Percentiles rank a stretch among this genome's conserved stretches.
Conservation (phyloP, 1,140 invertebrate genomes). For the Pemphigus obesinymphae region DNA sequence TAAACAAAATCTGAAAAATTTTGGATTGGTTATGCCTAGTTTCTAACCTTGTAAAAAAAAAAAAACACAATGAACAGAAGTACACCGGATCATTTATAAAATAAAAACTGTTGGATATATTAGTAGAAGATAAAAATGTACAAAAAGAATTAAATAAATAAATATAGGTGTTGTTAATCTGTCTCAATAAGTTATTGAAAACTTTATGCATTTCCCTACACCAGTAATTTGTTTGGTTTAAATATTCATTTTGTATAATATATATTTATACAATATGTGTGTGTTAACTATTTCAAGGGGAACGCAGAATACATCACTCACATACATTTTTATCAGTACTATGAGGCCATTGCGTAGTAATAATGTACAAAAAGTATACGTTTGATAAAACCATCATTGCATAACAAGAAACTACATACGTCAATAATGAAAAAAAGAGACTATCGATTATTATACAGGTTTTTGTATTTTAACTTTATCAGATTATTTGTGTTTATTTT, state of each 20-base stretch:
- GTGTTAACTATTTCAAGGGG: neutral
- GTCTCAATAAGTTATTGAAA: neutral
- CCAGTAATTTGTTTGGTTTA: neutral
- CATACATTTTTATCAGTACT: neutral
- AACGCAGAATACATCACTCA: neutral
- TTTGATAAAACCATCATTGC: neutral
- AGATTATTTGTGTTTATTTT: neutral
- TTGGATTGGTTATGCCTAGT: too few species aligned
- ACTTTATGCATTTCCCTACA: neutral
- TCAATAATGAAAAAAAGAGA: neutral
- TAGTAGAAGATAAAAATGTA: slow-evolving; percentile 1
- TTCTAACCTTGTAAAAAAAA: too few species aligned
- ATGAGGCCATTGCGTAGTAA: neutral
- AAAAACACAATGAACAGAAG: too few species aligned
- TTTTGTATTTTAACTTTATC: neutral
- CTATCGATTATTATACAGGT: neutral
- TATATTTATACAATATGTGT: neutral
- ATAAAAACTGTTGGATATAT: too few species aligned
- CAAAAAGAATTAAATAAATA: neutral
- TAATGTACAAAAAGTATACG: neutral
- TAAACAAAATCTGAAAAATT: too few species aligned
- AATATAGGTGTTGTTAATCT: neutral
- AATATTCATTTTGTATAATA: too few species aligned
- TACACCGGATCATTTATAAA: too few species aligned
- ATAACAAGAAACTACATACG: neutral